Conservation (phyloP, 1,140 invertebrate genomes). For the Leguminivora glycinivorella region DNA sequence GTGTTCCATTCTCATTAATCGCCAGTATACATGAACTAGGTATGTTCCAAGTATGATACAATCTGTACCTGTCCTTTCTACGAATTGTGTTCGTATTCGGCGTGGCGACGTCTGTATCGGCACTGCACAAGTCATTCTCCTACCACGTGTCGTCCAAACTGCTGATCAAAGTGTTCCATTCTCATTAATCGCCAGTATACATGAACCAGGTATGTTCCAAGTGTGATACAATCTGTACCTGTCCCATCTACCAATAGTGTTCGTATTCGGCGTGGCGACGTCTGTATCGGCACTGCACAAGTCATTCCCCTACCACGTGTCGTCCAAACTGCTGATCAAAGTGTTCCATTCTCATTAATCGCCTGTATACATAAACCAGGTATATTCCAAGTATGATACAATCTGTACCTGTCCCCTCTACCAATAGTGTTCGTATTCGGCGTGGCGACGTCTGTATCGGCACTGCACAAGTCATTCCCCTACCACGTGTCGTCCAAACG, state of each 20-base stretch:
- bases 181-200: slow-evolving; percentile 81
- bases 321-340: slow-evolving; percentile 89
- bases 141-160: slow-evolving; percentile 91
- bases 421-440: slow-evolving; percentile 92
- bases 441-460: slow-evolving; percentile 89
- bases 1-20: slow-evolving; percentile 85
- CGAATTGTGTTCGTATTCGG: slow-evolving; percentile 92
- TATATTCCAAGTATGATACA: slow-evolving; percentile 70
- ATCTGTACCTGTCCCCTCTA: slow-evolving; percentile 83
- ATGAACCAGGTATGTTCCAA: slow-evolving; percentile 80
- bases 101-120: slow-evolving; percentile 89
- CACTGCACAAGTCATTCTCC: slow-evolving; percentile 88
- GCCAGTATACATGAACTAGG: slow-evolving; percentile 81
- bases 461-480: slow-evolving; percentile 88
- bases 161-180: slow-evolving; percentile 86
- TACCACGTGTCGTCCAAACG: slow-evolving; percentile 91
- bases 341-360: slow-evolving; percentile 85
- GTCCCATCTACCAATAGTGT: slow-evolving; percentile 84
- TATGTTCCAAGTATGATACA: slow-evolving; percentile 50
- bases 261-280: slow-evolving; percentile 93
- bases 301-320: slow-evolving; percentile 88
- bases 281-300: slow-evolving; percentile 88
- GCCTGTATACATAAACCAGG: slow-evolving; percentile 81
- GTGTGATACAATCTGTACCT: too few species aligned
- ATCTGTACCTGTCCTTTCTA: slow-evolving; percentile 82